A percentile compares a stretch with the other conserved stretches of the same genome.
Evolutionary conservation across 1,140 invertebrate genomes (phyloP).

Genomic region (Drosophila trapezifrons): DNA sequence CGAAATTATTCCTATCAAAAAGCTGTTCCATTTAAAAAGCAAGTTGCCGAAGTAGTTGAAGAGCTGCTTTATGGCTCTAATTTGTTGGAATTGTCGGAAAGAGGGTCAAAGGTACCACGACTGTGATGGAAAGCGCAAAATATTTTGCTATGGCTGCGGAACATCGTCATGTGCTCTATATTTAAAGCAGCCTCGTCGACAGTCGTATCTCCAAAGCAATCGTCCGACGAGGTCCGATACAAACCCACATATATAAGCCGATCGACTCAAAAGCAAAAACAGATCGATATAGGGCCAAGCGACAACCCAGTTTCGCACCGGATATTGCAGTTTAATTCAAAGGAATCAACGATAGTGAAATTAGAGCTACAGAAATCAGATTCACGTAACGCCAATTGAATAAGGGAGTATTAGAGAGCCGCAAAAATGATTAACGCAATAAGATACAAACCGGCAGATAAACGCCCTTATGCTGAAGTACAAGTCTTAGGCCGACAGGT

Average conservation of each 20-base stretch:
- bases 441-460: not conserved
- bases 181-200: conserved; percentile 17
- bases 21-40: not conserved
- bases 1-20: conserved; percentile 1
- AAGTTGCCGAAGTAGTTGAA: not conserved
- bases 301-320: too few species aligned
- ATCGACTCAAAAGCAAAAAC: too few species aligned
- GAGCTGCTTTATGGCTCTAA: not conserved
- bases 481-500: not conserved
- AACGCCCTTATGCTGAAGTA: conserved; percentile 4
- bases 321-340: too few species aligned
- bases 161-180: conserved; percentile 11
- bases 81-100: conserved; percentile 35
- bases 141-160: conserved; percentile 6
- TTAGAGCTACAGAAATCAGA: not conserved
- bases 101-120: conserved; percentile 22
- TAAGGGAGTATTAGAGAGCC: not conserved
- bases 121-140: conserved; percentile 5
- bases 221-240: not conserved
- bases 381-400: not conserved
- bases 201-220: not conserved
- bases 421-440: not conserved
- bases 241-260: not conserved
- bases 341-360: too few species aligned
- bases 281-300: too few species aligned